These are phyloP conservation scores for Oryzias sinensis DNA, from an alignment of 2,797 vertebrate genomes.

Conservation along the genomic window DNA sequence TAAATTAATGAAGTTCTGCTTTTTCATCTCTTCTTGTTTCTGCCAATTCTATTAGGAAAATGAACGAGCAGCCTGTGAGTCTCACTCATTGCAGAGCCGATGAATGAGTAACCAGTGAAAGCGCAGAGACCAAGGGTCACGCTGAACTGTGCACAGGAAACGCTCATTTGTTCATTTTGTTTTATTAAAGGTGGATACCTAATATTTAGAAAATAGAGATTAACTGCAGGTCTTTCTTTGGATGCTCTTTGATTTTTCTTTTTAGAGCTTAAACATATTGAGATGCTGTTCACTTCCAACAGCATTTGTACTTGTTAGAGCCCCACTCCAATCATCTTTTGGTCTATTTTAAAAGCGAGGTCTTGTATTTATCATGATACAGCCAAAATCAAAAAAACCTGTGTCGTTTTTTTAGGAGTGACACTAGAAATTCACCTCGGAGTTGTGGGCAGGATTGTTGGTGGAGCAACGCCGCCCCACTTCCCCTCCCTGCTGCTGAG, in stretches of 20 bases:
- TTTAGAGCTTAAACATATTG: too few species aligned
- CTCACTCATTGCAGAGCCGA: slow-evolving; percentile 7
- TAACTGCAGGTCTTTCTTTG: neutral
- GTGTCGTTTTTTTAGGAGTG: too few species aligned
- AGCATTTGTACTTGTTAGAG: too few species aligned
- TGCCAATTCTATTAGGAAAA: slow-evolving; percentile 6
- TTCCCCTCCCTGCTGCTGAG: too few species aligned
- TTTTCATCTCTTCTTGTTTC: neutral
- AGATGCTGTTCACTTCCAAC: too few species aligned
- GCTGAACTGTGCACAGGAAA: slow-evolving; percentile 2
- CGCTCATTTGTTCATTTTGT: neutral
- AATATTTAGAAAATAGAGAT: neutral
- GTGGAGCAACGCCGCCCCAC: too few species aligned
- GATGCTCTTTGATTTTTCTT: neutral
- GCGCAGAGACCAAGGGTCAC: slow-evolving; percentile 4
- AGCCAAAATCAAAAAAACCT: too few species aligned
- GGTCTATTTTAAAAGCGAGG: too few species aligned
- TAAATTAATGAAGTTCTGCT: slow-evolving; percentile 17
- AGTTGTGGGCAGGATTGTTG: too few species aligned
- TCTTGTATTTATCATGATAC: too few species aligned
- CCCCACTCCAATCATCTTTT: too few species aligned
- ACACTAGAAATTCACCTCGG: too few species aligned
- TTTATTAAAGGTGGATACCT: neutral
- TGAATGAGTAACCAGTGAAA: slow-evolving; percentile 8
- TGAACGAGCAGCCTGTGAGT: slow-evolving; percentile 7